Evolutionary conservation across 2,888 invertebrate species (phyloP), one percentile per base, ranked within the genome.

Genomic region (Melipona bicolor): DNA sequence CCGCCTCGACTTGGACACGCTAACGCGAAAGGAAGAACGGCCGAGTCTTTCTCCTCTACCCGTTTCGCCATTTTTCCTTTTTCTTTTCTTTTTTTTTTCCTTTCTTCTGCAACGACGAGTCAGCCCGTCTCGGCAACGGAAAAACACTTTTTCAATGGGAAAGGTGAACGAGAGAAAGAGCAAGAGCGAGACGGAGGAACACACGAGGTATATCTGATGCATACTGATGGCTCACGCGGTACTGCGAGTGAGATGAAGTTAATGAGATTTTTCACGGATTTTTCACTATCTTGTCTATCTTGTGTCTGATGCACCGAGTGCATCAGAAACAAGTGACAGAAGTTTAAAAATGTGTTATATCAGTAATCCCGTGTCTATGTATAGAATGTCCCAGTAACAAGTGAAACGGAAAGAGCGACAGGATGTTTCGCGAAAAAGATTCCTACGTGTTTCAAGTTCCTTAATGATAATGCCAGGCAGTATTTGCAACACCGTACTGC

Each of bases 1-100:
- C 67, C 71, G 24, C 72, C 65, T 77, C 78, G 73, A 62, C 74
- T 68, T 75, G 79, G 71, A 77, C 69, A 72, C 75, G 52, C 71
- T 65, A 54, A 71, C 71, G 64, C 68, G 72, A 68, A 65, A 62
- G 76, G 71, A 76, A 49, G 61, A 61, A 77, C 65, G 61, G 71
- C 52, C 59, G 24, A 15, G 32, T 54, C 54, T 19, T 50, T 80
- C 24, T 49, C 15, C 56, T 9, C n/a, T 15, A 19, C 6, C 0
- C 13, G 21, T 17, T 61, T 61, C 4, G 15, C 11, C 21, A 4
- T 56, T 21, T 56, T 11, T 56, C 27, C 24, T 13, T 24, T 13
- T 61, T 15, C 17, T 27, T 24, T n/a, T 43, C 6, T 36, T 15
- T 17, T 27, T 24, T 24, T 24, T 24, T 24, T 24, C 27, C 17